Percentiles rank a stretch among this genome's conserved stretches.
phyloP scores from a whole-genome alignment of 2,888 invertebrate genomes.

The Trachelus troglodyta region DNA sequence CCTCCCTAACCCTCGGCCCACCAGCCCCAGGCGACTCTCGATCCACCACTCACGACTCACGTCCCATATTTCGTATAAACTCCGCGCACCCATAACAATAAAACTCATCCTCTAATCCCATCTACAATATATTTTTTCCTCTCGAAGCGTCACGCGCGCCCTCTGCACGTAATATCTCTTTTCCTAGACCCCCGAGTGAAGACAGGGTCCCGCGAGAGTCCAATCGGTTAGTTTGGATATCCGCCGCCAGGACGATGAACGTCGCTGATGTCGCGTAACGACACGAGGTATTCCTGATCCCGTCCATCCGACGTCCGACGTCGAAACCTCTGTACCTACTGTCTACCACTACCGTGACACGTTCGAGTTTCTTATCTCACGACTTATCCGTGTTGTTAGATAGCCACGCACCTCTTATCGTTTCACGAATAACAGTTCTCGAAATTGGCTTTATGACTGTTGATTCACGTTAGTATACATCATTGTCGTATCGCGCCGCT shows the following conservation, averaged over 20 bases:
- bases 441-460: constrained; percentile 41
- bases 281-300: not conserved
- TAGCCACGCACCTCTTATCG: constrained; percentile 29
- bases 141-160: not conserved
- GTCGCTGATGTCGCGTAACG: not conserved
- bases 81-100: not conserved
- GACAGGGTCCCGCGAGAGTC: not conserved
- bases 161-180: not conserved
- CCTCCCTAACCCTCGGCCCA: constrained; percentile 2
- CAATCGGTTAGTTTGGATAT: not conserved
- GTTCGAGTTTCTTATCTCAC: not conserved
- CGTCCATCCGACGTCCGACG: not conserved
- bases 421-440: constrained; percentile 47
- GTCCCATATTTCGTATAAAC: not conserved
- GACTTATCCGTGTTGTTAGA: constrained; percentile 2
- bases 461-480: constrained; percentile 17
- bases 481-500: not conserved
- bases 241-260: not conserved
- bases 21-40: not conserved
- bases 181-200: not conserved
- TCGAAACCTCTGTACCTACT: not conserved
- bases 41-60: not conserved
- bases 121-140: not conserved
- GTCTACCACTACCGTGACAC: not conserved
- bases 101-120: not conserved